Evolutionary conservation across 2,888 invertebrate species (phyloP), one percentile per base, ranked within the genome.

Genomic region (Ephialtes manifestator): DNA sequence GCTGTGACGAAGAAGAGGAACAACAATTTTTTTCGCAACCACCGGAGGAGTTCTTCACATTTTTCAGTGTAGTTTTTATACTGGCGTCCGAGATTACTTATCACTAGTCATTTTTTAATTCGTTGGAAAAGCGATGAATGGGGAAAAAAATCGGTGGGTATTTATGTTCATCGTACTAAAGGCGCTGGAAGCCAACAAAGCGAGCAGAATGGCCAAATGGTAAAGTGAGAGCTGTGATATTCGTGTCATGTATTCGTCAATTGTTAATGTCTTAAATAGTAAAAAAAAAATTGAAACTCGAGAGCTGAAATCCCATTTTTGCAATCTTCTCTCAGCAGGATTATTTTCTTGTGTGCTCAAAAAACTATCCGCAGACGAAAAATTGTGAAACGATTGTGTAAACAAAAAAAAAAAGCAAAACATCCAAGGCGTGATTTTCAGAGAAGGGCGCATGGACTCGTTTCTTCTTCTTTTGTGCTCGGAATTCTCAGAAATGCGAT

Each of bases 141-240:
- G 53, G 76, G 28, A 39, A 39, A 76, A n/a, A 58, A 35, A 77
- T 70, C 81, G 84, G 84, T 84, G 84, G 84, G 84, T 84, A 84
- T 84, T 72, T 70, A 58, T 46, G 71, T 48, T 76, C 75, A 77
- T 77, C 76, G 81, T 84, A 58, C 39, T 81, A 48, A 46, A 74
- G 13, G 18, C 58, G 20, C 31, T 28, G 60, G 63, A 75, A 10
- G 39, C 48, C 20, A 18, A 35, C 46, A 63, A 46, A 74, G 20
- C 60, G 75, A 75, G 48, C 48, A 48, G 48, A 75, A 48, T 63
- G 46, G 18, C 48, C 51, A 53, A 39, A 65, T 65, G 65, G 65
- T 51, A 65, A 76, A 65, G 51, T 65, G 71, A 48, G 74, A 78
- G 70, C 55, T 78, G 60, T 60, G 81, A 80, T 63, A 28, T 63